phyloP scores from a whole-genome alignment of 2,113 vertebrate species.

The Tragulus kanchil region DNA sequence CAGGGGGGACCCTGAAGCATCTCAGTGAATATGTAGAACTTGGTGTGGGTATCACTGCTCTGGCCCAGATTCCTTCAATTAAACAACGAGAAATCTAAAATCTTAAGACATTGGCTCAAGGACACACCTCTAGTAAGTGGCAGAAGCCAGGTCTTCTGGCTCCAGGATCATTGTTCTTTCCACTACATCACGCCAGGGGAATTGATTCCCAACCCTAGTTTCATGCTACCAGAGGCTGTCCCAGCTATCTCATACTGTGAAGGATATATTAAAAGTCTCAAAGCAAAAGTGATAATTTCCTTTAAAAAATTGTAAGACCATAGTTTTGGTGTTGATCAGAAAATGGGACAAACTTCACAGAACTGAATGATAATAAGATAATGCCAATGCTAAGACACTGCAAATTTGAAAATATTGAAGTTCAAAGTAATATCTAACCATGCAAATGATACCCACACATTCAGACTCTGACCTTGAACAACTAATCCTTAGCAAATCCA shows the following conservation, averaged over 20 bases:
- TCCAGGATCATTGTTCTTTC: slow-evolving; percentile 3
- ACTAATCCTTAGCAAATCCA: slow-evolving; percentile 74
- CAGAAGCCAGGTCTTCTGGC: slow-evolving; percentile 35
- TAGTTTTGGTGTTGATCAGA: neutral
- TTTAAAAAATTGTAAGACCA: neutral
- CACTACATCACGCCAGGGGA: neutral
- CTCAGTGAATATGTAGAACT: neutral
- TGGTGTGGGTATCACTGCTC: neutral
- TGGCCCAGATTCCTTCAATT: neutral
- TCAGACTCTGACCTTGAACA: slow-evolving; percentile 66
- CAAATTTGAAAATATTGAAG: slow-evolving; percentile 67
- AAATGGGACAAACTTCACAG: slow-evolving; percentile 15
- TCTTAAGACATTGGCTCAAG: neutral
- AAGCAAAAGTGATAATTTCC: neutral
- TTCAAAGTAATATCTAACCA: slow-evolving; percentile 52
- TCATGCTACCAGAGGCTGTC: neutral
- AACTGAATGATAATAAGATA: slow-evolving; percentile 51
- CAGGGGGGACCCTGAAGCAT: neutral
- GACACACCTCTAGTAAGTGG: neutral
- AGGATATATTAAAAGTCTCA: slow-evolving; percentile 37
- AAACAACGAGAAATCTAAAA: neutral
- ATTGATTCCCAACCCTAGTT: slow-evolving; percentile 32
- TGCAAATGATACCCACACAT: slow-evolving; percentile 20
- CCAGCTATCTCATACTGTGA: slow-evolving; percentile 26
- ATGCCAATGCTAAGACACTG: slow-evolving; percentile 18